Conservation (phyloP, 35 echinoderm and acorn worm genomes). For the Ptychodera flava region DNA sequence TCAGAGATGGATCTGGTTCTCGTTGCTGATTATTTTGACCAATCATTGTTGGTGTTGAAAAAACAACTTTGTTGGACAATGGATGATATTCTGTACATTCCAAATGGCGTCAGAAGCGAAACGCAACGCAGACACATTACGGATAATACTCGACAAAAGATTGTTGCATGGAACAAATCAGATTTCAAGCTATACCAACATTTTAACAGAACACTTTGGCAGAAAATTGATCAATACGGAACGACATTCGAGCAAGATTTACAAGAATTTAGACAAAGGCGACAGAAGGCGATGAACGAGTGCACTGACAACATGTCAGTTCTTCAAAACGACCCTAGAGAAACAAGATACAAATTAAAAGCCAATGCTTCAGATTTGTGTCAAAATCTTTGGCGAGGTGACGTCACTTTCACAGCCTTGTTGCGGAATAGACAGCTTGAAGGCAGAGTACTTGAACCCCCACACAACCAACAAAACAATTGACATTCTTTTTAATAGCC, state of each 20-base stretch:
- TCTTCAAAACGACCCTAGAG: not conserved
- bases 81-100: constrained; percentile 42
- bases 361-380: not conserved
- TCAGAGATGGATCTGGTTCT: constrained; percentile 38
- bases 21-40: constrained; percentile 44
- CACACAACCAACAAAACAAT: not conserved
- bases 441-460: not conserved
- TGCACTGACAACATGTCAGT: not conserved
- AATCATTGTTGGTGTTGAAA: constrained; percentile 32
- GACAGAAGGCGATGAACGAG: not conserved
- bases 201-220: constrained; percentile 30
- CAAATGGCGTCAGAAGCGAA: constrained; percentile 14
- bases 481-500: not conserved
- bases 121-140: constrained; percentile 12
- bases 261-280: not conserved
- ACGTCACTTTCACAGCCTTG: not conserved
- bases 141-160: not conserved
- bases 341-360: not conserved
- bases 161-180: constrained; percentile 21
- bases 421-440: not conserved
- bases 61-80: constrained; percentile 35
- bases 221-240: constrained; percentile 27
- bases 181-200: constrained; percentile 29
- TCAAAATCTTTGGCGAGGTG: not conserved
- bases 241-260: constrained; percentile 22